phyloP scores from a whole-genome alignment of 2,888 invertebrate genomes.

The Mimachlamys varia region DNA sequence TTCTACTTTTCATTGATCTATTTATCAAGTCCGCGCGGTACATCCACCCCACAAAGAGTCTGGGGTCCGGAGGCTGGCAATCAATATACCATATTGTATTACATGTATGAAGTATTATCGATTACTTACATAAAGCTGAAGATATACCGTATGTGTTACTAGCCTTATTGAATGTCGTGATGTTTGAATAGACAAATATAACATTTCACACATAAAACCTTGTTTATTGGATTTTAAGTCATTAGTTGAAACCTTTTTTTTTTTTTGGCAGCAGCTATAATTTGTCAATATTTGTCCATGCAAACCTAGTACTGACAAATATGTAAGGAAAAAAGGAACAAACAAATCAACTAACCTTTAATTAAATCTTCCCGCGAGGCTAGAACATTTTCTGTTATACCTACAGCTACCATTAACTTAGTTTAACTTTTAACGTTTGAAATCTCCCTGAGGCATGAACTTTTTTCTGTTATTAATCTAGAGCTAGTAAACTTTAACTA shows the following conservation, averaged over 20 bases:
- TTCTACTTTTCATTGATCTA: neutral
- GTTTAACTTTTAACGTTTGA: no score
- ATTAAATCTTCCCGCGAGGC: no score
- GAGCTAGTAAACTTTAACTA: no score
- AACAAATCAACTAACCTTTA: no score
- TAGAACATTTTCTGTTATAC: no score
- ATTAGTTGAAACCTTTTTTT: neutral
- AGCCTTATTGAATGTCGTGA: neutral
- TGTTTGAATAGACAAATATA: neutral
- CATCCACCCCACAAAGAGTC: constrained; percentile 4
- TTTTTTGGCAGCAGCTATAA: no score
- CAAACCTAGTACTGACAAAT: no score
- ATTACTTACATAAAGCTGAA: constrained; percentile 13
- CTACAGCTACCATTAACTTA: no score
- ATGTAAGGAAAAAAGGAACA: no score
- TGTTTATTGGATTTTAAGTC: neutral
- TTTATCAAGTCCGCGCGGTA: neutral
- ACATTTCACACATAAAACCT: neutral
- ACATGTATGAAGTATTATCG: neutral
- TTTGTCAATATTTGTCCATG: no score
- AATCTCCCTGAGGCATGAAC: no score
- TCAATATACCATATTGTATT: neutral
- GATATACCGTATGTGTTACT: neutral
- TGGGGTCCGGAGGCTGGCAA: neutral
- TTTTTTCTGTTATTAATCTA: no score